Percentiles rank a stretch among this genome's conserved stretches.
Evolutionary conservation across 2,888 invertebrate genomes (phyloP).

Genomic region (Anodontia alba): DNA sequence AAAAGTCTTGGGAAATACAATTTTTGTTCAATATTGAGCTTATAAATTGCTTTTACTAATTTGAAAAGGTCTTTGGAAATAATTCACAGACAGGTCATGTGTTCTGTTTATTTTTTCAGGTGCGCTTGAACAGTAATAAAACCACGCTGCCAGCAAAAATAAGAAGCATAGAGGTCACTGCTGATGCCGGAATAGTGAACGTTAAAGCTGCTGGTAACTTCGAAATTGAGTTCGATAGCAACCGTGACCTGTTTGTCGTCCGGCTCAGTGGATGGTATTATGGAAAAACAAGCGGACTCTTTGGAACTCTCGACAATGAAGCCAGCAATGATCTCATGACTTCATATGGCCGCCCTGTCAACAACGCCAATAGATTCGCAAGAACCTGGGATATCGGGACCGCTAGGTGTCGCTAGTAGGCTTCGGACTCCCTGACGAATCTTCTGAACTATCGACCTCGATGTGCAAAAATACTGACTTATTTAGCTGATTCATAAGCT

Average conservation of each 20-base stretch:
- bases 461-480: background rate
- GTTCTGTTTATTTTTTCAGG: conserved; percentile 60
- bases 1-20: too few species aligned
- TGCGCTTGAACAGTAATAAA: conserved; percentile 88
- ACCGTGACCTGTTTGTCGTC: conserved; percentile 85
- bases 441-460: background rate
- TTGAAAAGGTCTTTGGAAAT: too few species aligned
- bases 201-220: conserved; percentile 86
- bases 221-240: conserved; percentile 83
- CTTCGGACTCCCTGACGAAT: conserved; percentile 3
- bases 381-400: conserved; percentile 89
- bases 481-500: too few species aligned
- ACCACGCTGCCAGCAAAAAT: conserved; percentile 88
- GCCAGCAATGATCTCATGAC: conserved; percentile 91
- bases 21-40: too few species aligned
- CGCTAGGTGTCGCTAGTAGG: conserved; percentile 54
- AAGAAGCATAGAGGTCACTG: conserved; percentile 79
- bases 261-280: conserved; percentile 94
- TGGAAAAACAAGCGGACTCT: conserved; percentile 93
- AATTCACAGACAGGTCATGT: too few species aligned
- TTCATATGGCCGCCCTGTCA: conserved; percentile 87
- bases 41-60: too few species aligned
- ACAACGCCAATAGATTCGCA: conserved; percentile 89
- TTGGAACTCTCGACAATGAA: conserved; percentile 96
- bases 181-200: conserved; percentile 81